These are phyloP conservation scores for Acanthopagrus latus DNA, from an alignment of 2,797 vertebrate species.

Conservation along the genomic window DNA sequence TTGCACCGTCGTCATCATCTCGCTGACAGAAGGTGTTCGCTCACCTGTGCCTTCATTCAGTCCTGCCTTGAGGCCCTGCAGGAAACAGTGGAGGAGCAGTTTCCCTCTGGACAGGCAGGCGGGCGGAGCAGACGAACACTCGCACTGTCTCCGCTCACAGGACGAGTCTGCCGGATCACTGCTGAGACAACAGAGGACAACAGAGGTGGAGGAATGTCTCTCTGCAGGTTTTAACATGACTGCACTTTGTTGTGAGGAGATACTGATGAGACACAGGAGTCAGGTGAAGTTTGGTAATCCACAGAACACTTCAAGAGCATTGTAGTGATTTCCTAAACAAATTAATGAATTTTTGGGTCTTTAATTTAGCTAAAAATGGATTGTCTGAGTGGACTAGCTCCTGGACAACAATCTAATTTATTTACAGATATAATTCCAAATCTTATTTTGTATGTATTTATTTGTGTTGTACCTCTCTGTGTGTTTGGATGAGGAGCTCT, in stretches of 20 bases:
- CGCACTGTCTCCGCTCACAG: conserved; percentile 41
- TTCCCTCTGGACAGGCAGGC: conserved; percentile 73
- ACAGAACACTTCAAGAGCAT: too few relatives aligned
- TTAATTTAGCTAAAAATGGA: too few relatives aligned
- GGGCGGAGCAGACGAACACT: conserved; percentile 32
- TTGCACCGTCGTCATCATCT: not conserved
- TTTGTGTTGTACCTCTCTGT: conserved; percentile 61
- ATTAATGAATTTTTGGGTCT: too few relatives aligned
- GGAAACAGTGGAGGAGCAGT: conserved; percentile 85
- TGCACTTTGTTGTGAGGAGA: not conserved
- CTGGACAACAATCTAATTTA: too few relatives aligned
- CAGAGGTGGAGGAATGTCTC: conserved; percentile 5
- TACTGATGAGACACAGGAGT: too few relatives aligned
- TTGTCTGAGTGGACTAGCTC: too few relatives aligned
- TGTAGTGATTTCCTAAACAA: too few relatives aligned
- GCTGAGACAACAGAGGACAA: conserved; percentile 30
- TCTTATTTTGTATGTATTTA: not conserved
- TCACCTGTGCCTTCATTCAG: conserved; percentile 82
- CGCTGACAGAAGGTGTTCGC: not conserved
- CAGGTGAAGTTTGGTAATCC: too few relatives aligned
- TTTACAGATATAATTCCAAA: too few relatives aligned
- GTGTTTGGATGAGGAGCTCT: conserved; percentile 56
- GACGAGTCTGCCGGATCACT: conserved; percentile 46
- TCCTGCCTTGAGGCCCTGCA: conserved; percentile 84
- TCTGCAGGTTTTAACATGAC: not conserved